Evolutionary conservation across 2,888 invertebrate genomes (phyloP).

Genomic region (Drosophila anomelani): DNA sequence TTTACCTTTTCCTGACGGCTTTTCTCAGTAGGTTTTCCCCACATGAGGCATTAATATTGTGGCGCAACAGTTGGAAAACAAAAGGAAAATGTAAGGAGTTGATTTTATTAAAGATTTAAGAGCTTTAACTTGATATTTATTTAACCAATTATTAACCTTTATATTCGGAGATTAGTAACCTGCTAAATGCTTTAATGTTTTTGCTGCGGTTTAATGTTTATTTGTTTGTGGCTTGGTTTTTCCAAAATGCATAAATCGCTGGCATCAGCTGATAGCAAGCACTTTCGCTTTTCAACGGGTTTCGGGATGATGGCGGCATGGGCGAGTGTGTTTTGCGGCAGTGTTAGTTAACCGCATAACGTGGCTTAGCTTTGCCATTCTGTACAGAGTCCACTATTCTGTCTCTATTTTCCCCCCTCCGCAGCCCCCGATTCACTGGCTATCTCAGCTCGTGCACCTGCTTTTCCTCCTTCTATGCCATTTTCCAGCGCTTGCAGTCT

Average conservation of each 20-base stretch:
- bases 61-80: slow-evolving; percentile 15
- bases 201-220: background rate
- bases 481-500: slow-evolving; percentile 59
- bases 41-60: background rate
- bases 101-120: too few relatives aligned
- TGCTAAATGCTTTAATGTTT: slow-evolving; percentile 1
- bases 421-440: background rate
- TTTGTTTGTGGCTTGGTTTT: slow-evolving; percentile 9
- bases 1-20: slow-evolving; percentile 42
- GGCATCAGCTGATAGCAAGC: slow-evolving; percentile 42
- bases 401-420: background rate
- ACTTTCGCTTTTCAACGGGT: slow-evolving; percentile 36
- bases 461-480: slow-evolving; percentile 4
- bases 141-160: background rate
- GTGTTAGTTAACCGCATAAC: slow-evolving; percentile 36
- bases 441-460: slow-evolving; percentile 36
- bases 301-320: background rate
- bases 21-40: background rate
- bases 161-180: background rate
- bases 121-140: background rate
- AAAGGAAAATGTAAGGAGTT: background rate
- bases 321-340: slow-evolving; percentile 20
- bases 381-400: slow-evolving; percentile 13
- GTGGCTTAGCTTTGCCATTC: slow-evolving; percentile 37
- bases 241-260: slow-evolving; percentile 38